Conservation (phyloP, 2,888 invertebrate genomes). For the Gerris lacustris region DNA sequence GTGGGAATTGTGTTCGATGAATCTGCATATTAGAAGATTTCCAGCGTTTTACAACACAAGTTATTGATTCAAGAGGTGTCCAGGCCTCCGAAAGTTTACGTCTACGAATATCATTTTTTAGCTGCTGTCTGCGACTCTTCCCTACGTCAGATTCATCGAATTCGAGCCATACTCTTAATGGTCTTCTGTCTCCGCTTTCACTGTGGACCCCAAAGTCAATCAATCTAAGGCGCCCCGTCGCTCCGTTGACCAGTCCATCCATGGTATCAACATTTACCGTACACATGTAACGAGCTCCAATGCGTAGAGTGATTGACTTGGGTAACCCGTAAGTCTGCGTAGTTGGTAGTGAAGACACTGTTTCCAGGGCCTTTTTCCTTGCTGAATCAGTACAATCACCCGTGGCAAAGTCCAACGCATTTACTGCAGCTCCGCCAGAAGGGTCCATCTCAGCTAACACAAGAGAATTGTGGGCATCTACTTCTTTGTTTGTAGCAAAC, state of each 20-base stretch:
- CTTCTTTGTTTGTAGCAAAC: background rate
- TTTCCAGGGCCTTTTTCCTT: background rate
- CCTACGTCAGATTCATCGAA: background rate
- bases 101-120: background rate
- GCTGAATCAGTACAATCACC: background rate
- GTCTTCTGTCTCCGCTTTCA: background rate
- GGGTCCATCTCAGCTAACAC: background rate
- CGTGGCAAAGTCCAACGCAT: background rate
- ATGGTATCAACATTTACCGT: slow-evolving; percentile 17
- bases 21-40: background rate
- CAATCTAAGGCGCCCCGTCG: slow-evolving; percentile 11
- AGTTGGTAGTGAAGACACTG: background rate
- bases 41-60: background rate
- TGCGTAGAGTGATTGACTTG: slow-evolving; percentile 12
- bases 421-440: background rate
- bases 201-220: slow-evolving; percentile 5
- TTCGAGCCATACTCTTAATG: background rate
- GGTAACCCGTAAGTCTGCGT: background rate
- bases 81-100: background rate
- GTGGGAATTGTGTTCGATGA: background rate
- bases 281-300: slow-evolving; percentile 19
- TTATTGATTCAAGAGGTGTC: background rate
- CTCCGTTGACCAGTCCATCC: slow-evolving; percentile 22
- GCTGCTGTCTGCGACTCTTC: background rate
- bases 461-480: background rate